Percentiles rank a stretch among this genome's conserved stretches.
phyloP scores from a whole-genome alignment of 2,113 vertebrate species.

The Oncorhynchus kisutch region DNA sequence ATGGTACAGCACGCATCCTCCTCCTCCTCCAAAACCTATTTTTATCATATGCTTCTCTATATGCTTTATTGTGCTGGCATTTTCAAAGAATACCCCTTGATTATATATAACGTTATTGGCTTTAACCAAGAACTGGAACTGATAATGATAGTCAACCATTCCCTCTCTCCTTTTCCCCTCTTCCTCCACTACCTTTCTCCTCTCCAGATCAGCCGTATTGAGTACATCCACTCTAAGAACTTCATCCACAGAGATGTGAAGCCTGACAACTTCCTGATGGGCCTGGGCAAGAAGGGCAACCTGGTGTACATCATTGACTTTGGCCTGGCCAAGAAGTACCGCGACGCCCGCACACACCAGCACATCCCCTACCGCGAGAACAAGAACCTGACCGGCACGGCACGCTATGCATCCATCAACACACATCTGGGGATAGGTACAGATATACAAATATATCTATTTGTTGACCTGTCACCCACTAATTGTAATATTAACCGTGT shows the following conservation, averaged over 20 bases:
- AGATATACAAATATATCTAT: too few relatives aligned
- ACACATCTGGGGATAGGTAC: constrained; percentile 95
- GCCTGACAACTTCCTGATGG: constrained; percentile 98
- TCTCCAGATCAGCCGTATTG: constrained; percentile 91
- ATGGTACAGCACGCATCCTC: constrained; percentile 78
- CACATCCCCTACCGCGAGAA: constrained; percentile 98
- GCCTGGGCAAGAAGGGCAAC: constrained; percentile 96
- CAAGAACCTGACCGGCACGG: constrained; percentile 96
- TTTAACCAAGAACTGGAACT: not conserved
- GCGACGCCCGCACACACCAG: constrained; percentile 94
- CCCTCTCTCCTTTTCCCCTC: too few relatives aligned
- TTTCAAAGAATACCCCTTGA: not conserved
- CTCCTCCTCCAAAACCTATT: not conserved
- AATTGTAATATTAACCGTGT: not conserved
- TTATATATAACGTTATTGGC: not conserved
- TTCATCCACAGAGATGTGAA: constrained; percentile 98
- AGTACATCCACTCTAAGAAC: constrained; percentile 99
- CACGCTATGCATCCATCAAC: constrained; percentile 97
- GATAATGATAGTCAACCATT: not conserved
- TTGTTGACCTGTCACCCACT: too few relatives aligned
- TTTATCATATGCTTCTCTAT: not conserved
- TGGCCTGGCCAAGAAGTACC: constrained; percentile 96
- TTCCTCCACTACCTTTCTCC: not conserved
- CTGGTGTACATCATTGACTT: constrained; percentile 98
- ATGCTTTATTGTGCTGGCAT: not conserved